A percentile compares a stretch with the other conserved stretches of the same genome.
phyloP scores from a whole-genome alignment of 2,113 vertebrate species.

The Poeciliopsis prolifica region DNA sequence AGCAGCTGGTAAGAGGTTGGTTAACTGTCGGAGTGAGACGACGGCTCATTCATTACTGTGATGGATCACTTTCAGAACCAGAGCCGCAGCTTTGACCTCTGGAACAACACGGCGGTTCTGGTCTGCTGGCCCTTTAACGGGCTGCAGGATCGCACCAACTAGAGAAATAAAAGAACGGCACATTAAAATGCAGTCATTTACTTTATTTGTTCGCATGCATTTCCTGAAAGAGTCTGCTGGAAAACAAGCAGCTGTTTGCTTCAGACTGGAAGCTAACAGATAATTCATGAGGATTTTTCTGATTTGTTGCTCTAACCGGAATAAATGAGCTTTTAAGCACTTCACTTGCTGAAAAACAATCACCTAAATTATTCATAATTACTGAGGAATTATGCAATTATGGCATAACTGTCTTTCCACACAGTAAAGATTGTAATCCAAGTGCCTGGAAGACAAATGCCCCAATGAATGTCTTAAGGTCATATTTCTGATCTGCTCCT shows the following conservation, averaged over 20 bases:
- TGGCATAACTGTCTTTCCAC: background rate
- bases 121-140: background rate
- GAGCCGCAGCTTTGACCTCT: conserved; percentile 15
- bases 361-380: background rate
- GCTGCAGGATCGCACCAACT: background rate
- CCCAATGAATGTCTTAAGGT: background rate
- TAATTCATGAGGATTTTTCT: background rate
- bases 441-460: background rate
- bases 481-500: background rate
- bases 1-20: background rate
- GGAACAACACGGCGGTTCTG: background rate
- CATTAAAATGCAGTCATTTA: background rate
- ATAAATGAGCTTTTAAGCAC: background rate
- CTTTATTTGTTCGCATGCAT: background rate
- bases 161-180: background rate
- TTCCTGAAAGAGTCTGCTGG: background rate
- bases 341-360: background rate
- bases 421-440: background rate
- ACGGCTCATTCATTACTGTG: conserved; percentile 29
- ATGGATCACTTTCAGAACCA: conserved; percentile 30
- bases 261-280: background rate
- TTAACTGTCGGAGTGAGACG: conserved; percentile 2
- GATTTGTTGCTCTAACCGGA: background rate
- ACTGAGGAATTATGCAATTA: background rate
- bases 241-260: background rate